phyloP scores from a whole-genome alignment of 1,140 invertebrate genomes.

The Ostrea denselamellosa region DNA sequence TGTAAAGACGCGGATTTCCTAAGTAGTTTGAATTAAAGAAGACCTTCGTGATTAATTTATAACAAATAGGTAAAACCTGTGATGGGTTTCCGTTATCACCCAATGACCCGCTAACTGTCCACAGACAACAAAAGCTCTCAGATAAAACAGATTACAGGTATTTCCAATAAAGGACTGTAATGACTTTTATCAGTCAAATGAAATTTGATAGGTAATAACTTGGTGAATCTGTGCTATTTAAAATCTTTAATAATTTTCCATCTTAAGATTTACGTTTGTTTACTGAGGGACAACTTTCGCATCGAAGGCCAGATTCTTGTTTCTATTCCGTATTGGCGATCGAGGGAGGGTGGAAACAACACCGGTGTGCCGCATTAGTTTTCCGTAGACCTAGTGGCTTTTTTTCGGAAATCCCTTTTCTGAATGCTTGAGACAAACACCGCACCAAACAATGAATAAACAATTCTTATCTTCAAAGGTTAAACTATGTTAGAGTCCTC shows the following conservation, averaged over 20 bases:
- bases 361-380: not conserved
- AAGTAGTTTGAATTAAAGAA: not conserved
- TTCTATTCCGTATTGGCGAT: not conserved
- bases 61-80: slow-evolving; percentile 17
- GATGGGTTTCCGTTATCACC: slow-evolving; percentile 15
- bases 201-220: slow-evolving; percentile 38
- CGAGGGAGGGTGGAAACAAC: not conserved
- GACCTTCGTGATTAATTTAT: slow-evolving; percentile 21
- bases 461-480: slow-evolving; percentile 34
- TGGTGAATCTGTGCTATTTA: not conserved
- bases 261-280: slow-evolving; percentile 1
- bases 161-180: slow-evolving; percentile 10
- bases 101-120: slow-evolving; percentile 30
- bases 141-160: not conserved
- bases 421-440: slow-evolving; percentile 18
- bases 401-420: slow-evolving; percentile 17
- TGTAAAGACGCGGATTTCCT: slow-evolving; percentile 28
- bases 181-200: slow-evolving; percentile 34
- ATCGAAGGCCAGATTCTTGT: not conserved
- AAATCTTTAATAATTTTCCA: slow-evolving; percentile 10
- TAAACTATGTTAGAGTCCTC: slow-evolving; percentile 29
- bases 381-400: not conserved
- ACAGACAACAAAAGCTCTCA: not conserved
- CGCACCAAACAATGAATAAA: slow-evolving; percentile 34
- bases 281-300: not conserved